Evolutionary conservation across 2,888 invertebrate species (phyloP).

Genomic region (Watsonalla binaria): DNA sequence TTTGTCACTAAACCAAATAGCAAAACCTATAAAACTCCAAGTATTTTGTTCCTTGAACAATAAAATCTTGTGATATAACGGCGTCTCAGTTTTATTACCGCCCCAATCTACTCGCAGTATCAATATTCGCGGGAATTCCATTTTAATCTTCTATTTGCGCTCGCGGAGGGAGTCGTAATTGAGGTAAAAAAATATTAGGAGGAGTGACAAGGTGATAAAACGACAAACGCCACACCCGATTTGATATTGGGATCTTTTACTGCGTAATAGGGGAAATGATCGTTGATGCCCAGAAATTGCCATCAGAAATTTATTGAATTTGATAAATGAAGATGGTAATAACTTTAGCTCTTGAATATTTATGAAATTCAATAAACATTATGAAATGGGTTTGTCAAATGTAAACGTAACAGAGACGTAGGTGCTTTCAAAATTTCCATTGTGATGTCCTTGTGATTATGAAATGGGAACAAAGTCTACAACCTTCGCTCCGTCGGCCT

Average conservation of each 20-base stretch:
- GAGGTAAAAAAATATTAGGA: conserved; percentile 65
- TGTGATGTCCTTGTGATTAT: background rate
- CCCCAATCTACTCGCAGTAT: conserved; percentile 36
- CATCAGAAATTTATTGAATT: conserved; percentile 47
- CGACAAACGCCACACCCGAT: conserved; percentile 65
- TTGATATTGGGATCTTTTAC: conserved; percentile 66
- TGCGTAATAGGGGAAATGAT: conserved; percentile 55
- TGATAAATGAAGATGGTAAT: conserved; percentile 14
- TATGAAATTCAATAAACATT: background rate
- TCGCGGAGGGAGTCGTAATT: conserved; percentile 59
- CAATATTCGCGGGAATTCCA: conserved; percentile 59
- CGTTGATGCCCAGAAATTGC: conserved; percentile 33
- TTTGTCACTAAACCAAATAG: background rate
- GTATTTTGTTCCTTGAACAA: background rate
- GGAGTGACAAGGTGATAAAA: conserved; percentile 70
- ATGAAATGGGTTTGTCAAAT: background rate
- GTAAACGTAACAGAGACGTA: no score
- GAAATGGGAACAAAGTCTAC: background rate
- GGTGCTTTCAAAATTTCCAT: no score
- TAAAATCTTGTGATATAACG: background rate
- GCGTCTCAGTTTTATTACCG: conserved; percentile 11
- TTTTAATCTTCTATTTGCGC: conserved; percentile 63
- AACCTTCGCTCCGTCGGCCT: background rate
- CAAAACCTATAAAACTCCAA: background rate
- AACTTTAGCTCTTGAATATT: background rate